Evolutionary conservation across 1,140 invertebrate species (phyloP), one percentile per base, ranked within the genome.

Genomic region (Leptinotarsa defecta): DNA sequence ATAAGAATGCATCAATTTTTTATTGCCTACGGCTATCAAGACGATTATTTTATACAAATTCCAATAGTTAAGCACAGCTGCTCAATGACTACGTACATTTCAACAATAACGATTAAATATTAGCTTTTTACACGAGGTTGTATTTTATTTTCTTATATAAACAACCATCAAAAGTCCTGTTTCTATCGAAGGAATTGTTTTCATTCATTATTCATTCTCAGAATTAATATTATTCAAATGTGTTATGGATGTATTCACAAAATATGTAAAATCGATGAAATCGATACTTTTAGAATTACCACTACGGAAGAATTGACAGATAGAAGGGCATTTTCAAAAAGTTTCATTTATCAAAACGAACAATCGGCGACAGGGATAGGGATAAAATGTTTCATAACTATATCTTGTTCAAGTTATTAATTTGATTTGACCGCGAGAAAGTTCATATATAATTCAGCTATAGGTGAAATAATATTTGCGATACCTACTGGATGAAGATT

Each of bases 51-150:
- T 57, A 43, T 43, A 17, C 17, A 57, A 57, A 57, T 57, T 11
- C 52, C 17, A 19, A 57, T 57, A 57, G 52, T 57, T 19, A 13
- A 57, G 52, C n/a, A 15, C 15, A 57, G 13, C 52, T 57, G 52
- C 52, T 57, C 17, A 57, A 57, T 57, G 52, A 57, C 52, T 57
- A 57, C 13, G 52, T 57, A 17, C 52, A n/a, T 57, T 57, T 57
- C 52, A 57, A 57, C 52, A 57, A 57, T 57, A 57, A 57, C 52
- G 52, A 57, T 3, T 19, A 57, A 57, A 57, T 57, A 57, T 57
- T 17, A 57, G 52, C 52, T 57, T 57, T 57, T 57, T 17, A 57
- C n/a, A 57, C 52, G 52, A 57, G 15, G 17, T 8, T 15, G n/a
- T 57, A 57, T 57, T 15, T 57, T 57, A 57, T 57, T 57, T 57